Evolutionary conservation across 2,888 invertebrate genomes (phyloP).

Genomic region (Bimastos eiseni): DNA sequence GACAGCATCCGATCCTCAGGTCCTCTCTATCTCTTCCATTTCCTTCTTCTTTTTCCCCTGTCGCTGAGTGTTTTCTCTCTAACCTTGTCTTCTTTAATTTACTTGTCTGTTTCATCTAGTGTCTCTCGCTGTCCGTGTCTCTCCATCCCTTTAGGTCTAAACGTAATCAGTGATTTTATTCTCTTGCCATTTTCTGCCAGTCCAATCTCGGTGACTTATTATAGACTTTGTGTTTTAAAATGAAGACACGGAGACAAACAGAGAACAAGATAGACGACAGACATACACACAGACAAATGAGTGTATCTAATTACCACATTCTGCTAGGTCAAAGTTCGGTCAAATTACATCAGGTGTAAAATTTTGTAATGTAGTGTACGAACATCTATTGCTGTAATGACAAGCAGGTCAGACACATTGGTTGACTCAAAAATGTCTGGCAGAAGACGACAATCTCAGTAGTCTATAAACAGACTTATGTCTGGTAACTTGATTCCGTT

Average conservation of each 20-base stretch:
- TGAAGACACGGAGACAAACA: background rate
- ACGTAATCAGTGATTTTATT: background rate
- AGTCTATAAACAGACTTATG: background rate
- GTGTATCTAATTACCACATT: background rate
- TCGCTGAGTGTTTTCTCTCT: background rate
- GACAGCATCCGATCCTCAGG: background rate
- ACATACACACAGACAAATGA: background rate
- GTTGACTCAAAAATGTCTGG: background rate
- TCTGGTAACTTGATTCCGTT: background rate
- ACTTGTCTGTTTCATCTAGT: background rate
- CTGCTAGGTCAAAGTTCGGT: background rate
- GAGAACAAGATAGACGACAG: background rate
- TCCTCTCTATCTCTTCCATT: background rate
- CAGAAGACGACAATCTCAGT: background rate
- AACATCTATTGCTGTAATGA: background rate
- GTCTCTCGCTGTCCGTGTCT: background rate
- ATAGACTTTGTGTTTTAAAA: background rate
- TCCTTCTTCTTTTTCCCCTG: background rate
- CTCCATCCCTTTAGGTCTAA: background rate
- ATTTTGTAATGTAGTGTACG: background rate
- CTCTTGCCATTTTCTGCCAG: background rate
- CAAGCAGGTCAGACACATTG: background rate
- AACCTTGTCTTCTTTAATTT: background rate
- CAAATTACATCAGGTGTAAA: background rate
- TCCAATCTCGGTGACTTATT: background rate